Base-by-base conservation (phyloP, 2,888 invertebrate genomes). In the Aricia artaxerxes region DNA sequence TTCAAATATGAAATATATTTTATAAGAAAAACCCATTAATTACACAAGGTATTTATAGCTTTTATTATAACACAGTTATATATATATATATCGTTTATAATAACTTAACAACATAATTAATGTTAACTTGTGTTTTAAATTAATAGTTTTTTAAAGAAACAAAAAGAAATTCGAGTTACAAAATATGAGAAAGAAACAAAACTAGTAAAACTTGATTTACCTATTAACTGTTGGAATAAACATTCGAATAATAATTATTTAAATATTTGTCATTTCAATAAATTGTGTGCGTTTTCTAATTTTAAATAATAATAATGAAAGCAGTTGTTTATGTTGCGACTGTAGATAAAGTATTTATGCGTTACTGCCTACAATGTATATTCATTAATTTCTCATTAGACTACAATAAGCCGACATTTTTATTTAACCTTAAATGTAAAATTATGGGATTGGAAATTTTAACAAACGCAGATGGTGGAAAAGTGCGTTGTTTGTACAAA, bases 1-100 rank as follows among this genome's bases (percentile, higher is more conserved):
- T 76, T 49, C 53, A 76, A 76, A 35, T 76, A 76, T 76, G 76
- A 76, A 53, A 76, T 57, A 76, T 31, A 76, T 53, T 57, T 57
- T 35, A 53, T 75, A 53, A 53, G 16, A 57, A 53, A 35, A 57
- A 57, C 31, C 7, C 13, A 57, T 76, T 35, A 35, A 3, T 76
- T 35, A 57, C 31, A 44, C 35, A 57, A 76, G 76, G 76, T 76
- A 76, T 31, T 53, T 57, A 31, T 53, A 35, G 2, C 35, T 49
- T 53, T 24, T 31, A 64, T 64, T 7, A 64, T 61, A 64, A 64
- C 24, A 31, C 31, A 11, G 9, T 9, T 64, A 11, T 31, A 9
- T 1, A 11, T 31, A 9, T 1, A 9, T 31, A 2, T 24, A 61
- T 61, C 24, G 61, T 61, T 61, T 9, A 31, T 24, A 24, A 6